These are phyloP conservation scores for Chrysopa pallens DNA, from an alignment of 1,140 invertebrate species.

Conservation along the genomic window DNA sequence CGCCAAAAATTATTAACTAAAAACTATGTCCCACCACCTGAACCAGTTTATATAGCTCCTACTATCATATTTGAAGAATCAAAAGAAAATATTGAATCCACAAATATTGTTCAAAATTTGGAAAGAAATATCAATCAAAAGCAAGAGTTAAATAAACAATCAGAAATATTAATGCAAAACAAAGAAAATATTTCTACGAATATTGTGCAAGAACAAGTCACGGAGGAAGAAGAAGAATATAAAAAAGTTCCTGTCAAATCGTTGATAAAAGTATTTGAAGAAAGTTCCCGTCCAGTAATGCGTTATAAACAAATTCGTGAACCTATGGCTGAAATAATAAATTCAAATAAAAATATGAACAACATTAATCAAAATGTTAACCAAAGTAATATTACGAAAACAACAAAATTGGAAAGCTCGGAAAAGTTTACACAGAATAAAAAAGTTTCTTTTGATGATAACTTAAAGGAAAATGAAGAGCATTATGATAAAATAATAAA, in stretches of 20 bases:
- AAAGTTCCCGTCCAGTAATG: conserved; percentile 32
- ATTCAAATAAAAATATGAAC: background rate
- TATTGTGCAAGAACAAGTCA: no score
- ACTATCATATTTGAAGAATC: background rate
- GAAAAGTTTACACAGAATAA: no score
- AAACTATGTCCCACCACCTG: no score
- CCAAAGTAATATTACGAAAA: no score
- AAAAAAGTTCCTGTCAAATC: conserved; percentile 40
- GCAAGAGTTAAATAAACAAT: background rate
- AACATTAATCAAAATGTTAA: no score
- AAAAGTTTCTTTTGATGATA: no score
- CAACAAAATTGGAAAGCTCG: no score
- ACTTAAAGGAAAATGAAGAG: no score
- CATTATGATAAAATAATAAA: background rate
- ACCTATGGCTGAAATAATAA: conserved; percentile 12
- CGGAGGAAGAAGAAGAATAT: conserved; percentile 24
- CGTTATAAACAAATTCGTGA: conserved; percentile 33
- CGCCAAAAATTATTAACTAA: no score
- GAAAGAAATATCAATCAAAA: background rate
- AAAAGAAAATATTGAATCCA: background rate
- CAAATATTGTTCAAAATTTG: background rate
- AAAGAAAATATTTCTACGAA: background rate
- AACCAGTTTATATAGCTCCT: background rate
- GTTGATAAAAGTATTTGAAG: conserved; percentile 42
- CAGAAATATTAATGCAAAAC: background rate